Evolutionary conservation across 1,140 invertebrate genomes (phyloP), one percentile per base, ranked within the genome.

Genomic region (Theocolax elegans): DNA sequence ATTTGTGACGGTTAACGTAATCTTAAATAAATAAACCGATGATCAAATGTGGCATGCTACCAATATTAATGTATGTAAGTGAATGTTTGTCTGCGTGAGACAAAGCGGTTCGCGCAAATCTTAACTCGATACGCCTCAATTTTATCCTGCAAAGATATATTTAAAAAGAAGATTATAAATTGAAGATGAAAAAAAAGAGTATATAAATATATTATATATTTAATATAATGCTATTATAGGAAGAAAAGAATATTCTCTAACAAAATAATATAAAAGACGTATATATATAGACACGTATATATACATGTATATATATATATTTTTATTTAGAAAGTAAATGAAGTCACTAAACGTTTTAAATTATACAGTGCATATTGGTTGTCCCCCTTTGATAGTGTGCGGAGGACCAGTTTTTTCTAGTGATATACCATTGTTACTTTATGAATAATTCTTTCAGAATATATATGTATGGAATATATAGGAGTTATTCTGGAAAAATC

Each of bases 331-430:
- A 21, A 72, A 71, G 35, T 63, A 67, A 76, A 76, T 73, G 19
- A 74, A 80, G 76, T 82, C 76, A 81, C 77, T 78, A 76, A 75
- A 74, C 70, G 68, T 71, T 72, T 74, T 79, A 75, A 78, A 74
- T 79, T 74, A 76, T 48, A 75, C 46, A 48, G 59, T 72, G 40
- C 40, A 74, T 77, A 73, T 77, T 69, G 51, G 69, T 76, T 78
- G 44, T 13, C 51, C 60, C 51, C 44, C 54, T 60, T 59, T 72
- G 51, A 71, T 56, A 68, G 51, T 44, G 60, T 35, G 67, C 19
- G 73, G 67, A 72, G 49, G 58, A 72, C 72, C 60, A 71, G 64
- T 75, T 76, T 75, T 65, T 74, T 78, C 73, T 76, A 76, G 73
- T 72, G 65, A 79, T 78, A 79, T 77, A 78, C 74, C 51, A 74